These are phyloP conservation scores for Drosophila pegasa DNA, from an alignment of 2,888 invertebrate genomes.

Conservation along the genomic window DNA sequence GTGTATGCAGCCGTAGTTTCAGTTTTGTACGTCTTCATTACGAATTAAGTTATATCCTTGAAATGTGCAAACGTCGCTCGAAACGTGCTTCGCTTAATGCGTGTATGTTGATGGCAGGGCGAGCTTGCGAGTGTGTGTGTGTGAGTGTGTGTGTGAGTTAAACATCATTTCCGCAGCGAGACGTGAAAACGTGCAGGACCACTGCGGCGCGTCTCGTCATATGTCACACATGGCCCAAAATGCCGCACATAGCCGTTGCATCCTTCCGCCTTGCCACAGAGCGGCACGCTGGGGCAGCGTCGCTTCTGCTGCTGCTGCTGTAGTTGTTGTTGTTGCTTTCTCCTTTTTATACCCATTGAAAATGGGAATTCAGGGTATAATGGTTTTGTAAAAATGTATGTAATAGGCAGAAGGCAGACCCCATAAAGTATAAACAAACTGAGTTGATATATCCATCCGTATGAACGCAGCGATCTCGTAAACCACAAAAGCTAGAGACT, in stretches of 20 bases:
- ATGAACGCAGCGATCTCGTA: no score
- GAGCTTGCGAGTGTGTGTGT: constrained; percentile 18
- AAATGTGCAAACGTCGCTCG: constrained; percentile 75
- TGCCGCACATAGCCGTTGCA: constrained; percentile 37
- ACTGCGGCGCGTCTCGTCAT: constrained; percentile 34
- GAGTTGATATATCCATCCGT: no score
- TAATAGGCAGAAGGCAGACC: no score
- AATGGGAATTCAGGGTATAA: no score
- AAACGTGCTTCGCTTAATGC: constrained; percentile 58
- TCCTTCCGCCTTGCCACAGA: constrained; percentile 17
- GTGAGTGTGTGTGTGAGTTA: constrained; percentile 38
- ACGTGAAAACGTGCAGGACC: constrained; percentile 56
- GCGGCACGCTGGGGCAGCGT: neutral
- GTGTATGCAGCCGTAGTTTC: constrained; percentile 44
- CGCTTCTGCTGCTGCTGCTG: constrained; percentile 2
- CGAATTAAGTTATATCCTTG: constrained; percentile 77
- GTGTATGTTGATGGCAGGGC: constrained; percentile 22
- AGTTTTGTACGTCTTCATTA: constrained; percentile 74
- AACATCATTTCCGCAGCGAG: constrained; percentile 71
- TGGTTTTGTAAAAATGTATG: no score
- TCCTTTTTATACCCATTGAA: no score
- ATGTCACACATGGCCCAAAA: constrained; percentile 38
- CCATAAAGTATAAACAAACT: no score
- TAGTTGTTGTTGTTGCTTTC: neutral
- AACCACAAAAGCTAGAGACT: no score